Base-by-base conservation (phyloP, 2,113 vertebrate genomes). In the Leptodactylus fuscus region DNA sequence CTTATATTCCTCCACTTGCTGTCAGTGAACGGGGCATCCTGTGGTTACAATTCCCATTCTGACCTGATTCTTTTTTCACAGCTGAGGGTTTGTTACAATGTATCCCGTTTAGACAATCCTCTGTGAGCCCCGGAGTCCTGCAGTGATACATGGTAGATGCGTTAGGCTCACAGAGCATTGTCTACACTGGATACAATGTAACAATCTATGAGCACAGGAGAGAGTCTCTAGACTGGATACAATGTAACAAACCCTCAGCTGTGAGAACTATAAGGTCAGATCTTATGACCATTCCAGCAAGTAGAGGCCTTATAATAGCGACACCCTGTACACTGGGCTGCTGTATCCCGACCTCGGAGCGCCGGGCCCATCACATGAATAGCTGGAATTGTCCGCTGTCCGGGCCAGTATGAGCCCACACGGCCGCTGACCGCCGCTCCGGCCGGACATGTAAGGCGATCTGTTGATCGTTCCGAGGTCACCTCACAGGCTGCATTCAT, bases 401-500 rank as follows among this genome's bases (percentile, higher is more conserved):
- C 24, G 62, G 62, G 24, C 62, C 27, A n/a, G 22, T n/a, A n/a
- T 11, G 55, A 24, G 8, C 32, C 18, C 36, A 36, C 38, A 44
- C 38, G 5, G 6, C 18, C 16, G 38, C 70, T n/a, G 38, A 10
- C 36, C 36, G 13, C 27, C 58, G 27, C 24, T 6, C 16, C 55
- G 15, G 46, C 13, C 18, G 62, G 62, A 36, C 3, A 22, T 7
- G 38, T 73, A 41, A 44, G 18, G 41, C 8, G 20, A 44, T 41
- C 70, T 44, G 70, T 20, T 73, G 38, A 73, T 41, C 38, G 38
- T 44, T 44, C 38, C 24, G 24, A 58, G 53, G 53, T 58, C 32
- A 8, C 22, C 11, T 69, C 34, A 69, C 65, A 69, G 65, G 32
- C 67, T 6, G 67, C 67, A 71, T 71, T 71, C 69, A 44, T 44